Base-by-base conservation (phyloP, 2,797 vertebrate genomes). In the Lycodopsis pacificus region DNA sequence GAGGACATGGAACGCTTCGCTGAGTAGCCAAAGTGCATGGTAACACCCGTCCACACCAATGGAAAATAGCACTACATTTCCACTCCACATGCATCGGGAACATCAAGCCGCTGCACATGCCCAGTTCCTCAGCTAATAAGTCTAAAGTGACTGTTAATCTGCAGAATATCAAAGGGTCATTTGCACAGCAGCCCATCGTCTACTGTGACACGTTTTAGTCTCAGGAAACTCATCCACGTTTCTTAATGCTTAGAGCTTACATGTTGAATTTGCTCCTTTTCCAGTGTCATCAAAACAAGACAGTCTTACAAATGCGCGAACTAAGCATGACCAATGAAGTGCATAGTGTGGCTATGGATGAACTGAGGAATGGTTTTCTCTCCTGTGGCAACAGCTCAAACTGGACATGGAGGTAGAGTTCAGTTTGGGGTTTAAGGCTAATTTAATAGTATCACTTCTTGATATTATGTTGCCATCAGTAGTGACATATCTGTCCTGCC, bases 31-130 rank as follows among this genome's bases (percentile, higher is more conserved):
- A 90, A 87, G 87, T 86, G 81, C 80, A 90, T 4, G 88, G 89
- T 90, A 93, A 90, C 73, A 88, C 86, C 80, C 85, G 58, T 90
- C 80, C 85, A 91, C 92, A 92, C 85, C 89, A 83, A 89, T 79
- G 83, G 90, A 93, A 93, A 92, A 92, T 83, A 85, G 38, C 71
- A 80, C 81, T 65, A 42, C 86, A 81, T 93, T 93, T 94, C 91
- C 90, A 91, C 83, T 89, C 71, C 72, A 61, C 68, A 75, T 57
- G 64, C 72, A 51, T 56, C 51, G 0, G 7, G 63, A 74, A 77
- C 51, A 84, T 71, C 57, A 38, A 67, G 68, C 71, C 32, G 13
- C 65, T 44, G 71, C 79, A 49, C 44, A 63, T 59, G 51, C 62
- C 65, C 71, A 61, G 66, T 72, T 73, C 57, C 58, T 58, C 81